A percentile compares a stretch with the other conserved stretches of the same genome.
Conservation (phyloP, 1,140 invertebrate species). For the Aphelenchoides besseyi region DNA sequence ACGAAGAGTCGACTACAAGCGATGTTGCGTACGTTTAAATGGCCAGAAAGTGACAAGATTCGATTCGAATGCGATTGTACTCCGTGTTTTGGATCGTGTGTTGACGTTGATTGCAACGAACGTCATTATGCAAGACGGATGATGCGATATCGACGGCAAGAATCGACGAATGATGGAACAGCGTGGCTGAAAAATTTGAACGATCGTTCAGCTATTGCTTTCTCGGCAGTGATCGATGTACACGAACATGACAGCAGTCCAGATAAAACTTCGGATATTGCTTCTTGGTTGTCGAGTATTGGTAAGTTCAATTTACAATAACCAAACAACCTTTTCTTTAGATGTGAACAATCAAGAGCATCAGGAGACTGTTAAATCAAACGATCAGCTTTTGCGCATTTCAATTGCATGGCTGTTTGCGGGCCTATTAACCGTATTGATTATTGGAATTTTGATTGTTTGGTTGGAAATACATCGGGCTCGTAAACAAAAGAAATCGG, state of each 20-base stretch:
- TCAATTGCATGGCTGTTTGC: not conserved
- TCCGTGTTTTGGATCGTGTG: slow-evolving; percentile 49
- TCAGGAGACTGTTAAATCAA: not conserved
- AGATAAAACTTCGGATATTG: too few species aligned
- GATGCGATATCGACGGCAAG: not conserved
- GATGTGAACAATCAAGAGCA: not conserved
- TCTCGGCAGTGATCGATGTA: slow-evolving; percentile 1
- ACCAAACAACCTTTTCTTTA: not conserved
- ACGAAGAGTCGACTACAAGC: slow-evolving; percentile 19
- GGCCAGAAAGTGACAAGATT: slow-evolving; percentile 57
- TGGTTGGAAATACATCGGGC: not conserved
- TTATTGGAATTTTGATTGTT: not conserved
- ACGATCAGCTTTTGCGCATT: not conserved
- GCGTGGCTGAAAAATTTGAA: not conserved
- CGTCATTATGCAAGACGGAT: not conserved
- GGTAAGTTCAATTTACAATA: too few species aligned
- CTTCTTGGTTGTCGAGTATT: too few species aligned
- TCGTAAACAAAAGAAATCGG: not conserved
- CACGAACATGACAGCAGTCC: not conserved
- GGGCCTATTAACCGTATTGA: not conserved
- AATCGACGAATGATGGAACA: not conserved
- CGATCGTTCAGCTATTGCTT: not conserved
- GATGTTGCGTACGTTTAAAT: slow-evolving; percentile 59
- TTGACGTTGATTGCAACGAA: slow-evolving; percentile 1
- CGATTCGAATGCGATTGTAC: slow-evolving; percentile 61